phyloP scores from a whole-genome alignment of 2,113 vertebrate genomes.

The Tragelaphus strepsiceros region DNA sequence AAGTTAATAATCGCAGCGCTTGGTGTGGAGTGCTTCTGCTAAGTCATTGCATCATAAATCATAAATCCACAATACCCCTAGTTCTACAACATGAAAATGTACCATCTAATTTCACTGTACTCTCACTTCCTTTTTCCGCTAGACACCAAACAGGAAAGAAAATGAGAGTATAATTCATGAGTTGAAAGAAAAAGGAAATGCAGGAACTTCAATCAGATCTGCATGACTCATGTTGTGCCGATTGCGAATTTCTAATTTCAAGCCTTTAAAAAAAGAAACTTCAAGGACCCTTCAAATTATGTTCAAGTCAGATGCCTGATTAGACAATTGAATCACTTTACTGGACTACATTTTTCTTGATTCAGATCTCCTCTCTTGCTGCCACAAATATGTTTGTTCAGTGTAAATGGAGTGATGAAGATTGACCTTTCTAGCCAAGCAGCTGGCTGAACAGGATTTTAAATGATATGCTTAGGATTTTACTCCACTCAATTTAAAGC shows the following conservation, averaged over 20 bases:
- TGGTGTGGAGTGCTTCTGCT: background rate
- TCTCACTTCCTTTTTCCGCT: slow-evolving; percentile 29
- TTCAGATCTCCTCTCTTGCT: background rate
- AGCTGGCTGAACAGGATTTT: background rate
- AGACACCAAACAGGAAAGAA: slow-evolving; percentile 16
- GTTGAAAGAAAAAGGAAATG: slow-evolving; percentile 44
- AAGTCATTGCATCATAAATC: background rate
- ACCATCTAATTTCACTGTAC: slow-evolving; percentile 54
- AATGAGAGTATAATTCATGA: background rate
- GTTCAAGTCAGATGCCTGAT: slow-evolving; percentile 58
- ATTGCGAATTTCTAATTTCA: background rate
- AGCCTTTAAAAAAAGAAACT: slow-evolving; percentile 44
- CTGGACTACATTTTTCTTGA: background rate
- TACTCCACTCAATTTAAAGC: slow-evolving; percentile 29
- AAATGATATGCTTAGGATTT: slow-evolving; percentile 44
- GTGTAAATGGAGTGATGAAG: slow-evolving; percentile 37
- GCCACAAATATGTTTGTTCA: slow-evolving; percentile 52
- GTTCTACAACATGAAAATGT: slow-evolving; percentile 6
- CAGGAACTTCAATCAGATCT: slow-evolving; percentile 17
- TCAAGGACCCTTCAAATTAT: slow-evolving; percentile 35
- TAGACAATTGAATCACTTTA: background rate
- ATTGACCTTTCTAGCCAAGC: slow-evolving; percentile 53
- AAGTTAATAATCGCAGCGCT: background rate
- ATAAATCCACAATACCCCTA: background rate
- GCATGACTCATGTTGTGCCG: background rate